phyloP scores from a whole-genome alignment of 2,888 invertebrate genomes.

The Nemotelus nigrinus region DNA sequence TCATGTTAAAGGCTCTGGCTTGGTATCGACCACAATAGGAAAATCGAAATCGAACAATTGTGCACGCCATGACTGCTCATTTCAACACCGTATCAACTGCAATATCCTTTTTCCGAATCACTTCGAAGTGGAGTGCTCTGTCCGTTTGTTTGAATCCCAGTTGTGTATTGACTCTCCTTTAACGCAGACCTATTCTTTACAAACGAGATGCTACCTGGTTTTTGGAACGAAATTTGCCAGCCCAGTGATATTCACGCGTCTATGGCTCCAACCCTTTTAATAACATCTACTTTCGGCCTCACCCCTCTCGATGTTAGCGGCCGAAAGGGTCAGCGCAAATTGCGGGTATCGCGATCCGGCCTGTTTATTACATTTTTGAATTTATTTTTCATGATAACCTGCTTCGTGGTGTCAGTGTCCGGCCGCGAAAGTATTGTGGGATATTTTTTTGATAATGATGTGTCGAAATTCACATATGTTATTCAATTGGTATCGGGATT shows the following conservation, averaged over 20 bases:
- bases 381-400: constrained; percentile 4
- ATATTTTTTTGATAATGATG: constrained; percentile 62
- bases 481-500: constrained; percentile 55
- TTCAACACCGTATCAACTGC: no score
- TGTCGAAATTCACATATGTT: constrained; percentile 60
- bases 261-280: constrained; percentile 2
- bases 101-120: no score
- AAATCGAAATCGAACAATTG: no score
- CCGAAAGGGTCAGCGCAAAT: constrained; percentile 10
- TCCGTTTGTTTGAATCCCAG: no score
- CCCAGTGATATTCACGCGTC: constrained; percentile 38
- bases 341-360: background rate
- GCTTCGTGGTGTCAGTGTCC: constrained; percentile 32
- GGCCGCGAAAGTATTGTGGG: constrained; percentile 60
- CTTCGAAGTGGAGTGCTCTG: no score
- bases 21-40: no score
- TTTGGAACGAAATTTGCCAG: constrained; percentile 27
- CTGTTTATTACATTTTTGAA: constrained; percentile 4
- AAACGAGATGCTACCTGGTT: constrained; percentile 21
- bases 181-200: no score
- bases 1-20: no score
- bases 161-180: no score
- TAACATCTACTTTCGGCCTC: constrained; percentile 4
- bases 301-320: constrained; percentile 14
- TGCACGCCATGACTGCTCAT: no score